Base-by-base conservation (phyloP, 2,113 vertebrate species). In the Excalfactoria chinensis region DNA sequence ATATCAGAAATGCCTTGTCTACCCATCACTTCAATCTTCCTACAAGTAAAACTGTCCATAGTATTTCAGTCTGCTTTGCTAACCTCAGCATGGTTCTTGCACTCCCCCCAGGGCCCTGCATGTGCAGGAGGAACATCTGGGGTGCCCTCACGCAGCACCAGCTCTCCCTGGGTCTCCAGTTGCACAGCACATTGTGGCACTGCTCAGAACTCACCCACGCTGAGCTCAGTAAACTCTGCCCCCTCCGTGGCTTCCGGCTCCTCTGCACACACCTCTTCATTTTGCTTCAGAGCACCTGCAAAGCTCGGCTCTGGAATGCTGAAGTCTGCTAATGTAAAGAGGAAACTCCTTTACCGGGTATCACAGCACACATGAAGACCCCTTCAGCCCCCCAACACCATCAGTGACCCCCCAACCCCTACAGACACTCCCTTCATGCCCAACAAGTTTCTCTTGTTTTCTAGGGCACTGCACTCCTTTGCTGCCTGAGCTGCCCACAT, bases 131-230 rank as follows among this genome's bases (percentile, higher is more conserved):
- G 15, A 60, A 48, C 1, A 10, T 0, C 7, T 8, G 11, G 40
- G 22, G 48, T 35, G 67, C 34, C 46, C 8, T 12, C 13, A 43
- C 6, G 25, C 15, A 35, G 67, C 46, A 35, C 22, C 12, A 26
- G 46, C 46, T 37, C 15, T 46, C 49, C 35, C 77, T 4, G 1
- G 37, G 8, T 2, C 37, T 32, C 58, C 63, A 37, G 51, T 51
- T 7, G 51, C 68, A 51, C 58, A 7, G 59, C 4, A 0, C 0
- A 0, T 19, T 1, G 13, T 5, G 40, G 23, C 17, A 37, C 32
- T 0, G 3, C 79, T 37, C 1, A 0, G 23, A 58, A 94, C 91
- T 95, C 84, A 96, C 96, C 96, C 81, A 34, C 41, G 1, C 55
- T 63, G 2, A 90, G 93, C 63, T 82, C 20, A 0, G 51, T 12